A percentile compares a stretch with the other conserved stretches of the same genome.
These are phyloP conservation scores for Heterodera filipjevi DNA, from an alignment of 2,888 invertebrate species.

Conservation along the genomic window DNA sequence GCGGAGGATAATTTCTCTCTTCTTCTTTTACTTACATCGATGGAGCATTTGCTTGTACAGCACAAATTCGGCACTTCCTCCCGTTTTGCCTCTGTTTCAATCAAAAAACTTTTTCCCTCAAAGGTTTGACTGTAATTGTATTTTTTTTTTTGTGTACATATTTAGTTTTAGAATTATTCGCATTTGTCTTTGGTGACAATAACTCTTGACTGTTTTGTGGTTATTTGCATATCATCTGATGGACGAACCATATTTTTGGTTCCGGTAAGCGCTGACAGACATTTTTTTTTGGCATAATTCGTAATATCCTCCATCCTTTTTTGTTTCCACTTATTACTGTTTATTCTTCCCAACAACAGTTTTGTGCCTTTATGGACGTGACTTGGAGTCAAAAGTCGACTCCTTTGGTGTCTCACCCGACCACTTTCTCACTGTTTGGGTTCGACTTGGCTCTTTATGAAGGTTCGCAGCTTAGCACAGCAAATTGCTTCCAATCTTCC, in stretches of 20 bases:
- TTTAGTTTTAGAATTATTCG: not conserved
- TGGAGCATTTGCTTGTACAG: constrained; percentile 34
- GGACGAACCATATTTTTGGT: not conserved
- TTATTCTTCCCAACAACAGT: too few relatives aligned
- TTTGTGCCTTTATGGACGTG: constrained; percentile 28
- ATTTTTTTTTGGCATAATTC: not conserved
- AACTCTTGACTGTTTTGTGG: not conserved
- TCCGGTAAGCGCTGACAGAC: not conserved
- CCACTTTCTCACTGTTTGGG: constrained; percentile 33
- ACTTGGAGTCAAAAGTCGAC: constrained; percentile 30
- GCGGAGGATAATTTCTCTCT: constrained; percentile 56
- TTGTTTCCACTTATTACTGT: not conserved
- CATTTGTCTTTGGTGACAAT: not conserved
- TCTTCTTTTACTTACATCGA: constrained; percentile 52
- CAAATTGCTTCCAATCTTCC: constrained; percentile 31
- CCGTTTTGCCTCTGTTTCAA: not conserved
- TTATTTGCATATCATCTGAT: not conserved
- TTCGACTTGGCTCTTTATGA: not conserved
- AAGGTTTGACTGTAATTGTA: not conserved
- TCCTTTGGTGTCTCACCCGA: constrained; percentile 5
- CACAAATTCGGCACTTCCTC: not conserved
- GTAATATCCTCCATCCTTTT: not conserved
- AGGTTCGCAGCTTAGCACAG: constrained; percentile 17
- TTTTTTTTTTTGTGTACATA: not conserved
- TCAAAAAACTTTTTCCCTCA: not conserved